Base-by-base conservation (phyloP, 2,797 vertebrate species). In the Notoglanidium macrostoma region DNA sequence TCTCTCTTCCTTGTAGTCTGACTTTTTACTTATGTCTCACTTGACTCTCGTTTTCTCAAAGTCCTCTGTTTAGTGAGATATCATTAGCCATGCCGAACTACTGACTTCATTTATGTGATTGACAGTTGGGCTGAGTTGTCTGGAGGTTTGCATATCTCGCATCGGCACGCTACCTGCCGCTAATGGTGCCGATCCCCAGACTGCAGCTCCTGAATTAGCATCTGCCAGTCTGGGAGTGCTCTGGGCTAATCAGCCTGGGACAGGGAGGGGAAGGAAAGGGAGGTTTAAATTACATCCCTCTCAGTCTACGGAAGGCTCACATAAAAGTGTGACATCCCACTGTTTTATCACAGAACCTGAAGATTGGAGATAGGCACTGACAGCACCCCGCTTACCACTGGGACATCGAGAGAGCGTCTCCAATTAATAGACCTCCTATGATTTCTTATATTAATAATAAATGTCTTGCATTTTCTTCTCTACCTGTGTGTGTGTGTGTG, bases 391-490 rank as follows among this genome's bases (percentile, higher is more conserved):
- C 93, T 93, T 94, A 93, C 94, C 92, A 94, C 90, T 83, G 92
- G 95, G 94, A 94, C 93, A 92, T 89, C 79, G 91, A 89, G 73
- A 89, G 93, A 93, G 91, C 92, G 90, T 94, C 94, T 94, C 94
- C 95, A 95, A 96, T 96, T 96, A 95, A 94, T 93, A 93, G 90
- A 29, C 90, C 92, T 94, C 93, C 93, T 92, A 91, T 95, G 94
- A 95, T 94, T 94, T 93, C 92, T 90, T 92, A 92, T 92, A 93
- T 96, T 95, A 95, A 95, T 95, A 95, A 95, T 95, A 94, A 93
- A 96, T 94, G 91, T 85, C 87, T 85, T 86, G 91, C 19, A 76
- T 86, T 54, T 23, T 40, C 46, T 49, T 49, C 46, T 49, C 46
- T 49, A 40, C 35, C 35, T 40, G 35, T 40, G 35, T 40, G 35